Conservation (phyloP, 2,888 invertebrate species). For the Drosophila nr. perissopoda region DNA sequence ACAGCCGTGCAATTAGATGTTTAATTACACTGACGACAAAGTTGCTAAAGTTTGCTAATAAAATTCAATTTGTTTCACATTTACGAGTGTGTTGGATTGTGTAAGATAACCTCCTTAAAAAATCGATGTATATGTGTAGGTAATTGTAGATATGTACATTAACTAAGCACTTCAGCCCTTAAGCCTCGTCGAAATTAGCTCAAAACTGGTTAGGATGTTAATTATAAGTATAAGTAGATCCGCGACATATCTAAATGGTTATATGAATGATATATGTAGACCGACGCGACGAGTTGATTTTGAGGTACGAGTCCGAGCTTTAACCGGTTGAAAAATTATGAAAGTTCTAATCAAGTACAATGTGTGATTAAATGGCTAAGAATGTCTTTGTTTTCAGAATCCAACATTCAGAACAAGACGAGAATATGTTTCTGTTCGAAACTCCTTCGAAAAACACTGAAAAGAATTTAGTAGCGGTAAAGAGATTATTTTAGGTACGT, state of each 20-base stretch:
- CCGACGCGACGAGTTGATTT: not conserved
- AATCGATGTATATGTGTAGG: not conserved
- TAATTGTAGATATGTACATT: not conserved
- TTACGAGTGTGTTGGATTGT: not conserved
- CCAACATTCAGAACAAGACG: not conserved
- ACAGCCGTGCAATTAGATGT: not conserved
- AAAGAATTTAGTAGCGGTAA: not conserved
- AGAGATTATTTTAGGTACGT: not conserved
- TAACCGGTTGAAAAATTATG: slow-evolving; percentile 10
- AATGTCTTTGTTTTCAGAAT: not conserved
- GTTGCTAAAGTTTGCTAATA: not conserved
- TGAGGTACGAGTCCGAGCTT: not conserved
- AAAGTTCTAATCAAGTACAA: not conserved
- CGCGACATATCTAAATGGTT: not conserved
- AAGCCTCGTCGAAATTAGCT: not conserved
- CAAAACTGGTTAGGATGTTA: slow-evolving; percentile 9
- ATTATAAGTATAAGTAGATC: not conserved
- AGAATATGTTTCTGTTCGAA: not conserved
- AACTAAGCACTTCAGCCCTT: not conserved
- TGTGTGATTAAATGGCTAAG: too few relatives aligned
- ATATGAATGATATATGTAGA: slow-evolving; percentile 1
- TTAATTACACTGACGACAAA: not conserved
- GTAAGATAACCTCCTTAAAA: not conserved
- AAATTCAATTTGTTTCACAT: not conserved
- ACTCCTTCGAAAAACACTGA: not conserved